A percentile compares a stretch with the other conserved stretches of the same genome.
These are phyloP conservation scores for Grammomys surdaster DNA, from an alignment of 2,113 vertebrate genomes.

Conservation along the genomic window DNA sequence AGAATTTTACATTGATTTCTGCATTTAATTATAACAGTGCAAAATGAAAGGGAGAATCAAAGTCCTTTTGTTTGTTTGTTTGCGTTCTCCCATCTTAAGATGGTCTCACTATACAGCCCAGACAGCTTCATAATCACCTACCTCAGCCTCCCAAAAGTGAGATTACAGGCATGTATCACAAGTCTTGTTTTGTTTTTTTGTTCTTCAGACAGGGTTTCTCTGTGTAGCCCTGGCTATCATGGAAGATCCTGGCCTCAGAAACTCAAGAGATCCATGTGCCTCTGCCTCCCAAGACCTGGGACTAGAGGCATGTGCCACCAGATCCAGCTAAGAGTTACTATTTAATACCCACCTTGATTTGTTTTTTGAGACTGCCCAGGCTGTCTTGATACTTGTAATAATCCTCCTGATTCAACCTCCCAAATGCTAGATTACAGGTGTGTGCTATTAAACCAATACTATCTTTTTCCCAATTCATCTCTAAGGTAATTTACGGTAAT, in stretches of 20 bases:
- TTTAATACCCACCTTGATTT: neutral
- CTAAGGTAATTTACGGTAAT: neutral
- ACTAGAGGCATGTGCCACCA: neutral
- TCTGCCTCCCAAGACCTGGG: neutral
- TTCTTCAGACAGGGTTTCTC: neutral
- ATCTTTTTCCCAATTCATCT: neutral
- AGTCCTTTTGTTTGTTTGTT: neutral
- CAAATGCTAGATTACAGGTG: neutral
- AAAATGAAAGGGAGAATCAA: constrained; percentile 63
- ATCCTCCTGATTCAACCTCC: neutral
- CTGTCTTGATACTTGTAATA: neutral
- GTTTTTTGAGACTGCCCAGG: neutral
- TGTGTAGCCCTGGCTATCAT: neutral
- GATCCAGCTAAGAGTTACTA: neutral
- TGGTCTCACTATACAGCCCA: neutral
- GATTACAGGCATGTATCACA: neutral
- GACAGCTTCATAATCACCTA: neutral
- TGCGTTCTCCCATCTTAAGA: neutral
- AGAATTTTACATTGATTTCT: constrained; percentile 66
- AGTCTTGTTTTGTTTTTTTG: neutral
- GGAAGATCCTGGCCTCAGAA: neutral
- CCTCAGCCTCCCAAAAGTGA: neutral
- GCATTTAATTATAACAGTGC: constrained; percentile 61
- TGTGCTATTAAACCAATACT: neutral
- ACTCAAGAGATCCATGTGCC: neutral